Percentiles rank a stretch among this genome's conserved stretches.
Conservation (phyloP, 2,888 invertebrate genomes). For the Cataglyphis livida region DNA sequence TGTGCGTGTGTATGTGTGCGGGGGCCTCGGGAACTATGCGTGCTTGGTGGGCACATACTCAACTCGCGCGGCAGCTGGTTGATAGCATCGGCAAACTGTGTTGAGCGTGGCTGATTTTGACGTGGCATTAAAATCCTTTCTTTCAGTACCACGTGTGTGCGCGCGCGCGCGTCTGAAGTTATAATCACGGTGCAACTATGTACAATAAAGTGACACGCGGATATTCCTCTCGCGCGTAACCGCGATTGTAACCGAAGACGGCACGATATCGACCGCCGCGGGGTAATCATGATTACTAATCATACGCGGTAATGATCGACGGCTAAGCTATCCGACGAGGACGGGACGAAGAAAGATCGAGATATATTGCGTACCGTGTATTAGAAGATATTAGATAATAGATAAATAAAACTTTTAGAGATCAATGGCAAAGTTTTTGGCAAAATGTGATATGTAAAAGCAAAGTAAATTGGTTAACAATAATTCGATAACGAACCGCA, state of each 20-base stretch:
- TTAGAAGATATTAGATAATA: neutral
- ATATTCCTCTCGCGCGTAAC: constrained; percentile 4
- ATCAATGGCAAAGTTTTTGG: neutral
- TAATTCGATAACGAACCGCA: neutral
- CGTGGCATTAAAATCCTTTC: constrained; percentile 66
- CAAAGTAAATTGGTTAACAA: neutral
- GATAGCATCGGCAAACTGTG: constrained; percentile 65
- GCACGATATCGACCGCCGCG: constrained; percentile 11
- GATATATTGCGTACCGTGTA: neutral
- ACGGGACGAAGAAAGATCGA: constrained; percentile 21
- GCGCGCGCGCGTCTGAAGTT: constrained; percentile 41
- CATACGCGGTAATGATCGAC: constrained; percentile 21
- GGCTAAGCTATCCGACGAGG: neutral
- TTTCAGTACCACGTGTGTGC: constrained; percentile 22
- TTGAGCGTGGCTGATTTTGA: constrained; percentile 63
- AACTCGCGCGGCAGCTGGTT: constrained; percentile 65
- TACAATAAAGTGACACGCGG: constrained; percentile 47
- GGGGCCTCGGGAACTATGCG: constrained; percentile 43
- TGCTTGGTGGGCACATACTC: constrained; percentile 53
- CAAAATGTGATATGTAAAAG: neutral
- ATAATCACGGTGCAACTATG: constrained; percentile 60
- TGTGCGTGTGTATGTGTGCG: constrained; percentile 17
- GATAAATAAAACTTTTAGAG: constrained; percentile 3
- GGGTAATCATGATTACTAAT: constrained; percentile 30
- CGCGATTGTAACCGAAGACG: constrained; percentile 20